Evolutionary conservation across 1,140 invertebrate species (phyloP).

Genomic region (Microplitis demolitor): DNA sequence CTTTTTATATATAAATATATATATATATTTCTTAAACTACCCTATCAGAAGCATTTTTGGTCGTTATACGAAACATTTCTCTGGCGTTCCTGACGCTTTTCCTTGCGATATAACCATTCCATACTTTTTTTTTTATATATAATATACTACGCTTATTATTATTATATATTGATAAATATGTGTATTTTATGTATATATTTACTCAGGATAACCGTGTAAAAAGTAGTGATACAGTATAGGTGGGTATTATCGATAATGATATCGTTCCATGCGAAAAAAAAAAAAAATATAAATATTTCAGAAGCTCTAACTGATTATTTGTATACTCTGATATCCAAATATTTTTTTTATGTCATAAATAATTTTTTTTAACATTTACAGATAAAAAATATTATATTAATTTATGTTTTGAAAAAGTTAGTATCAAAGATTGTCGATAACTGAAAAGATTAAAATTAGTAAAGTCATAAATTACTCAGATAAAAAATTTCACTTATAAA

Average conservation of each 20-base stretch:
- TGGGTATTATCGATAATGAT: constrained; percentile 4
- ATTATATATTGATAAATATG: too few species aligned
- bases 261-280: constrained; percentile 1
- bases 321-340: background rate
- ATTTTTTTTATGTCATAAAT: background rate
- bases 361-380: background rate
- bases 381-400: too few species aligned
- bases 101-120: background rate
- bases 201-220: background rate
- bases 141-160: too few species aligned
- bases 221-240: background rate
- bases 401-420: too few species aligned
- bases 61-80: background rate
- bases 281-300: background rate
- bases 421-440: too few species aligned
- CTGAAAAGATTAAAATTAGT: too few species aligned
- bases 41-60: too few species aligned
- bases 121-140: too few species aligned
- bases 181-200: background rate
- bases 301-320: constrained; percentile 9
- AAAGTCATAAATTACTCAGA: too few species aligned
- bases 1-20: background rate
- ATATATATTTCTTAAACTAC: background rate
- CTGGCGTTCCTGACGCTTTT: background rate
- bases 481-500: too few species aligned